Evolutionary conservation across 2,797 vertebrate species (phyloP), one percentile per base, ranked within the genome.

Genomic region (Hydrolagus colliei): DNA sequence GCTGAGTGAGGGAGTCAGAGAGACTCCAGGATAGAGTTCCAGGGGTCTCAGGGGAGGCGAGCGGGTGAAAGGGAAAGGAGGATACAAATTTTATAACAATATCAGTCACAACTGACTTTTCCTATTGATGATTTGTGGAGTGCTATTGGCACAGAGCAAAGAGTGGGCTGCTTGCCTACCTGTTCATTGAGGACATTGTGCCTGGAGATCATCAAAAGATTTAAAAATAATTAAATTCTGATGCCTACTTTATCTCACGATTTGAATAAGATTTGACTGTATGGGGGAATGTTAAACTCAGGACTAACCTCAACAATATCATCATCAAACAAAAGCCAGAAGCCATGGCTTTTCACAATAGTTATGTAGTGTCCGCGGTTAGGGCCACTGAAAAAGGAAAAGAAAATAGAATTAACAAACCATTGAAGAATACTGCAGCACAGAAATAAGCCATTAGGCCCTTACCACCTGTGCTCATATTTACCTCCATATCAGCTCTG

Each of bases 271-370:
- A 90, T 88, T 88, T 87, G 88, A 87, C 86, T 87, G 87, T 86
- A 88, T 35, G 22, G 59, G 22, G 59, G 27, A 82, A 32, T 68
- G 20, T 67, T 68, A 68, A 67, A 35, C 11, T 35, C n/a, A 3
- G 86, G 88, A 96, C 96, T 88, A 86, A 99, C 97, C 97, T 99
- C 97, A 89, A 99, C 97, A 59, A 99, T 99, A 93, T 99, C 97
- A 32, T 99, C 97, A 74, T 99, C 97, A 88, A 99, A 99, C 91
- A 99, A 92, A 88, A 99, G 94, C 97, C 97, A 99, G 95, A 99
- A 98, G 90, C 97, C 97, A 0, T 99, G 97, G 89, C 97, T 99
- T 94, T 99, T 99, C 92, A 99, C 97, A 61, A 99, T 99, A 88
- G 97, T 99, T 90, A 99, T 99, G 91, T 99, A 99, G 93, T 98